These are phyloP conservation scores for Diplodus sargus DNA, from an alignment of 2,797 vertebrate species.

Conservation along the genomic window DNA sequence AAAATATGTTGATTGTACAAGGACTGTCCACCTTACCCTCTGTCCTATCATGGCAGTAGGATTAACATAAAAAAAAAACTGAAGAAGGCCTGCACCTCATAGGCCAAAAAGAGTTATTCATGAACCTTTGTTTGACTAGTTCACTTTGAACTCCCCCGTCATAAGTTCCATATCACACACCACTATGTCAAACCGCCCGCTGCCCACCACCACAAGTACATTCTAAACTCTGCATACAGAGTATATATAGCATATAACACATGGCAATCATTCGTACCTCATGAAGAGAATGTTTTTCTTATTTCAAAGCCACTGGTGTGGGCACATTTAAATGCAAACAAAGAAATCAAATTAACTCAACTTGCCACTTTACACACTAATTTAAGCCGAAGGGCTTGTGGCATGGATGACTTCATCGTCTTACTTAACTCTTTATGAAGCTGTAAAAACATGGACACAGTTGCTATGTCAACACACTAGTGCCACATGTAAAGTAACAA, in stretches of 20 bases:
- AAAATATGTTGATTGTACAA: no score
- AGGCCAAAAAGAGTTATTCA: no score
- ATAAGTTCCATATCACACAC: no score
- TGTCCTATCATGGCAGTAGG: no score
- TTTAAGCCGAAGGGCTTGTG: conserved; percentile 44
- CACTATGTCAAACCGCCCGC: no score
- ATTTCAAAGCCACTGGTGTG: conserved; percentile 25
- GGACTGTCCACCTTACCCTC: no score
- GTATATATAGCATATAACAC: neutral
- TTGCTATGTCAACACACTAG: conserved; percentile 67
- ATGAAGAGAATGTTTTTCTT: neutral
- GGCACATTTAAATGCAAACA: conserved; percentile 55
- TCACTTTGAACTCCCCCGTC: no score
- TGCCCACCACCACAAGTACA: no score
- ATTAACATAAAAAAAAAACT: no score
- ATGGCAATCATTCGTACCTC: neutral
- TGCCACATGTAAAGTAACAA: conserved; percentile 6
- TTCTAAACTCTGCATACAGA: no score
- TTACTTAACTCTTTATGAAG: conserved; percentile 61
- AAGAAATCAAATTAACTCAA: conserved; percentile 55
- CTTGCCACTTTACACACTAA: conserved; percentile 58
- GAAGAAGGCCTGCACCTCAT: no score
- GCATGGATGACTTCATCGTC: conserved; percentile 67
- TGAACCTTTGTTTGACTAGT: no score
- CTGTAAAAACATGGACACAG: conserved; percentile 69